phyloP scores from a whole-genome alignment of 2,888 invertebrate species.

The Callosobruchus maculatus region DNA sequence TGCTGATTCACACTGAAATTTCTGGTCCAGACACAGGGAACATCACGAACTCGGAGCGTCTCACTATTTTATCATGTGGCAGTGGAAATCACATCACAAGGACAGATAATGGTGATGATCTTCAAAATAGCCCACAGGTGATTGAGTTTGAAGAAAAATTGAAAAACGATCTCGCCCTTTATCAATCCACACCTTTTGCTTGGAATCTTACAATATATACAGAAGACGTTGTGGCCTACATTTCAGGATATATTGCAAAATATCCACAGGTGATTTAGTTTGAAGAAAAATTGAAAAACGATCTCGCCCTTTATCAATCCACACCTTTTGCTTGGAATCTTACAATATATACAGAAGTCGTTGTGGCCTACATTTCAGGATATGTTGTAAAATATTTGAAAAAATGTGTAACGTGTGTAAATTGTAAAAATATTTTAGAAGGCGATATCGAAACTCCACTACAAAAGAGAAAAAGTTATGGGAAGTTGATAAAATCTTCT shows the following conservation, averaged over 20 bases:
- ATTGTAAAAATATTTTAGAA: constrained; percentile 10
- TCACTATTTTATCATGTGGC: constrained; percentile 10
- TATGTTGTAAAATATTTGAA: constrained; percentile 9
- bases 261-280: neutral
- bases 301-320: neutral
- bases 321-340: neutral
- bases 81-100: neutral
- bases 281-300: neutral
- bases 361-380: constrained; percentile 9
- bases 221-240: constrained; percentile 9
- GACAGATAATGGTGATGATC: neutral
- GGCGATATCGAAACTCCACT: constrained; percentile 6
- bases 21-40: constrained; percentile 11
- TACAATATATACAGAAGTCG: constrained; percentile 1
- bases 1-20: constrained; percentile 18
- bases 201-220: neutral
- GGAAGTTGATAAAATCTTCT: constrained; percentile 9
- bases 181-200: neutral
- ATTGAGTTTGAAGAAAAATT: neutral
- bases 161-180: neutral
- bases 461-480: constrained; percentile 12
- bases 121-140: neutral
- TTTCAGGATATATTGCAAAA: constrained; percentile 9
- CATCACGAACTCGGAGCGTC: constrained; percentile 7
- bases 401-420: constrained; percentile 10